Conservation (phyloP, 2,113 vertebrate genomes). For the Acrocephalus arundinaceus region DNA sequence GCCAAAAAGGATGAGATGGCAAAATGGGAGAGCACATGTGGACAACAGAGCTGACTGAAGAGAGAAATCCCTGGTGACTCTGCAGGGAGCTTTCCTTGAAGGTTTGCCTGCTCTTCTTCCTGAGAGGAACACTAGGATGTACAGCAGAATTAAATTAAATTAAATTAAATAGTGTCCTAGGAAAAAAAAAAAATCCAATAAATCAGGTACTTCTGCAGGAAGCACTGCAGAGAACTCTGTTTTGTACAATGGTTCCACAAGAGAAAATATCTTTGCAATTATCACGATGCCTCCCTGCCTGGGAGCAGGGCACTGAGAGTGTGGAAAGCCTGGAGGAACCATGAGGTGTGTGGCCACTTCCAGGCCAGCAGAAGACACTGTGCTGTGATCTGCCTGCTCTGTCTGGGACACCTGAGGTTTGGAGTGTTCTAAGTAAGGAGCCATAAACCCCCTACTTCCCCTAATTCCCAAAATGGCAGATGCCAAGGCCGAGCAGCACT, state of each 20-base stretch:
- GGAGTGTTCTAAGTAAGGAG: neutral
- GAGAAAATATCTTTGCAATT: neutral
- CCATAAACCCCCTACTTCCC: neutral
- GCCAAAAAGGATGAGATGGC: neutral
- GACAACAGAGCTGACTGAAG: neutral
- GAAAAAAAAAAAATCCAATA: neutral
- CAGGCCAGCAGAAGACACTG: neutral
- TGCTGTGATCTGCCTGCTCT: neutral
- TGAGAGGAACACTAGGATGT: neutral
- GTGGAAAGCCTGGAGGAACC: neutral
- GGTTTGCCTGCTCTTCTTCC: neutral
- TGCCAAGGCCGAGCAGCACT: neutral
- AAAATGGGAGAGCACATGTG: neutral
- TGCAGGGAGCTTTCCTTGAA: neutral
- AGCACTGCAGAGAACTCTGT: neutral
- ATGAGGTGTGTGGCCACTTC: fast-evolving
- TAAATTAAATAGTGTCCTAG: neutral
- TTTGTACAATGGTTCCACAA: neutral
- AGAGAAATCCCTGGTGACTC: neutral
- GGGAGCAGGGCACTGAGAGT: neutral
- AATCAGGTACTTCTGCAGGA: neutral
- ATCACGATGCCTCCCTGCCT: neutral
- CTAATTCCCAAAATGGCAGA: neutral
- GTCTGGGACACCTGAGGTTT: neutral
- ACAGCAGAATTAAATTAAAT: neutral